Evolutionary conservation across 2,113 vertebrate species (phyloP).

Genomic region (Corapipo altera): DNA sequence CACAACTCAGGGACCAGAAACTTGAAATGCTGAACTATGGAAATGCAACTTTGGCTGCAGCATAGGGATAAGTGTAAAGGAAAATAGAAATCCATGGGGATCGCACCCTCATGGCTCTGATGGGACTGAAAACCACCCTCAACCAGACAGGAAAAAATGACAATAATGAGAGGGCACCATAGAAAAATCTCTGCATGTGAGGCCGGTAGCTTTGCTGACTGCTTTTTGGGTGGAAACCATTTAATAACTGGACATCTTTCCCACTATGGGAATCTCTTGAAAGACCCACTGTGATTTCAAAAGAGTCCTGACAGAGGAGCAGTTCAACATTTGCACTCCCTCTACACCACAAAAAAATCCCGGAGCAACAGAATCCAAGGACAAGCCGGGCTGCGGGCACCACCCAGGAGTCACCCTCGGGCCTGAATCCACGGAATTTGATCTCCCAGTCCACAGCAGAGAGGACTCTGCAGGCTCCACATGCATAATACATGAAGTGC

Average conservation of each 20-base stretch:
- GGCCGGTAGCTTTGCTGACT: not conserved
- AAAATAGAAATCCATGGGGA: not conserved
- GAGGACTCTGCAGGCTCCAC: not conserved
- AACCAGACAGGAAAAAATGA: not conserved
- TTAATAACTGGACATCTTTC: not conserved
- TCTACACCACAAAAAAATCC: not conserved
- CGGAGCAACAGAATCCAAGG: not conserved
- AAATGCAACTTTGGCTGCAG: not conserved
- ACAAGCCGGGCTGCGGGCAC: not conserved
- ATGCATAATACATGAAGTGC: not conserved
- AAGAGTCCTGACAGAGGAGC: not conserved
- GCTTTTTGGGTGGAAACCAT: not conserved
- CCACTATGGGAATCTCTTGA: not conserved
- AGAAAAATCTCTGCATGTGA: rapidly evolving
- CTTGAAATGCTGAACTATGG: not conserved
- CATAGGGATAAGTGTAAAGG: not conserved
- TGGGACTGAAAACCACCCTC: not conserved
- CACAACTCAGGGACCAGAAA: not conserved
- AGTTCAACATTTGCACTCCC: not conserved
- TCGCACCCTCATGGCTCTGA: not conserved
- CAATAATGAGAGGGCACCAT: not conserved
- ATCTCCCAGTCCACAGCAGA: not conserved
- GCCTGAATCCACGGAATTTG: not conserved
- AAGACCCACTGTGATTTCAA: not conserved
- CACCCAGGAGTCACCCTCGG: not conserved